Evolutionary conservation across 64 coral and sea anemone genomes (phyloP).

Genomic region (Pachyseris speciosa): DNA sequence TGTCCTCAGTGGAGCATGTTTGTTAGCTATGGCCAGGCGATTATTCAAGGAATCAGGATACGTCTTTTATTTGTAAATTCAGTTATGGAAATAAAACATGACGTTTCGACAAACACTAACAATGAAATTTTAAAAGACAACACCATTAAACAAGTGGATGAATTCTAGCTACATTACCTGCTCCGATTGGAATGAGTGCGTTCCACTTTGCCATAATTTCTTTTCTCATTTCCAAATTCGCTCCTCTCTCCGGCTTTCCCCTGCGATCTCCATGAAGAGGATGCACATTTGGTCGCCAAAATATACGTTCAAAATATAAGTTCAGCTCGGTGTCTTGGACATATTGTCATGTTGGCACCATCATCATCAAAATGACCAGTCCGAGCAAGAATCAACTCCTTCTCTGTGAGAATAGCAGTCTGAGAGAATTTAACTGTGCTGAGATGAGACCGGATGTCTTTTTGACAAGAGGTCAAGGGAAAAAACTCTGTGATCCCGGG

Average conservation of each 20-base stretch:
- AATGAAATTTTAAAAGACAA: no score
- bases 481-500: neutral
- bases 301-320: slow-evolving; percentile 30
- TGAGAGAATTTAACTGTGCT: slow-evolving; percentile 12
- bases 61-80: no score
- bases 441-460: neutral
- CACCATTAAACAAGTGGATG: neutral
- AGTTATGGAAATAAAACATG: no score
- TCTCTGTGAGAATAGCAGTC: slow-evolving; percentile 11
- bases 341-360: slow-evolving; percentile 31
- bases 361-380: neutral
- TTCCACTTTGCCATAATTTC: slow-evolving; percentile 44
- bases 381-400: slow-evolving; percentile 9
- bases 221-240: neutral
- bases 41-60: no score
- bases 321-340: slow-evolving; percentile 31
- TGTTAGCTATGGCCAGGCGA: no score
- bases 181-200: slow-evolving; percentile 12
- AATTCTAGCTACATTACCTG: neutral
- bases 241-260: slow-evolving; percentile 6
- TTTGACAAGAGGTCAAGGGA: slow-evolving; percentile 23
- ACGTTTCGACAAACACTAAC: no score
- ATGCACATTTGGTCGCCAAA: slow-evolving; percentile 16
- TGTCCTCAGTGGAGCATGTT: no score
- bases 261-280: slow-evolving; percentile 8